Evolutionary conservation across 2,888 invertebrate genomes (phyloP).

Genomic region (Torymus auratus): DNA sequence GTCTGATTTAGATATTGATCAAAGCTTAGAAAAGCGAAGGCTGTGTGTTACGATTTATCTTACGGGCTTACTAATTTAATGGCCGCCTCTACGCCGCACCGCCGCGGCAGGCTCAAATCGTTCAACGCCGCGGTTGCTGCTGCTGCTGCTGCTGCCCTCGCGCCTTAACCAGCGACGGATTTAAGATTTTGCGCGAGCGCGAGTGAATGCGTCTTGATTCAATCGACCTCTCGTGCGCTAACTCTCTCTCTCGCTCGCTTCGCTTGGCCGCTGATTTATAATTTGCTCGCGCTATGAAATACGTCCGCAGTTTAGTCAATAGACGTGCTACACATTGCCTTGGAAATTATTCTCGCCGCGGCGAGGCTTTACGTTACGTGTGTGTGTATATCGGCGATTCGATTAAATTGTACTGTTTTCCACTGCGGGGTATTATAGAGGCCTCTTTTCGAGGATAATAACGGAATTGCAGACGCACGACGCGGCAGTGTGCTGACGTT

Average conservation of each 20-base stretch:
- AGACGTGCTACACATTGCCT: conserved; percentile 26
- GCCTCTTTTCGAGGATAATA: not conserved
- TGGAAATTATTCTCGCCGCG: conserved; percentile 13
- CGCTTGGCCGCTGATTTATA: conserved; percentile 31
- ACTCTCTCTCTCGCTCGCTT: conserved; percentile 7
- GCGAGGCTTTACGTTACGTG: not conserved
- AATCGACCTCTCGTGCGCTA: conserved; percentile 14
- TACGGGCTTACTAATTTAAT: conserved; percentile 46
- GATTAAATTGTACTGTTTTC: conserved; percentile 15
- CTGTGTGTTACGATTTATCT: conserved; percentile 42
- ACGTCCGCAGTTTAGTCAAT: conserved; percentile 5
- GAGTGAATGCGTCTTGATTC: conserved; percentile 36
- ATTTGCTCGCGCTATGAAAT: conserved; percentile 22
- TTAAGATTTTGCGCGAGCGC: conserved; percentile 34
- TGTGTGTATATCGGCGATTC: not conserved
- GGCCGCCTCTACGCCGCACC: not conserved
- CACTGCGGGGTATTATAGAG: not conserved
- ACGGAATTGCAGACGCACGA: not conserved
- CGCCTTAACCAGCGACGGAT: conserved; percentile 35
- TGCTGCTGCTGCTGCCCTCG: not conserved
- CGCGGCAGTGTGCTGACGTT: too few species aligned
- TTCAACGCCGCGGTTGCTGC: not conserved
- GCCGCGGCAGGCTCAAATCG: not conserved
- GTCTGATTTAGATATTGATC: conserved; percentile 55
- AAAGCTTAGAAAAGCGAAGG: conserved; percentile 35